Conservation (phyloP, 2,888 invertebrate genomes). For the Romanomermis culicivorax region DNA sequence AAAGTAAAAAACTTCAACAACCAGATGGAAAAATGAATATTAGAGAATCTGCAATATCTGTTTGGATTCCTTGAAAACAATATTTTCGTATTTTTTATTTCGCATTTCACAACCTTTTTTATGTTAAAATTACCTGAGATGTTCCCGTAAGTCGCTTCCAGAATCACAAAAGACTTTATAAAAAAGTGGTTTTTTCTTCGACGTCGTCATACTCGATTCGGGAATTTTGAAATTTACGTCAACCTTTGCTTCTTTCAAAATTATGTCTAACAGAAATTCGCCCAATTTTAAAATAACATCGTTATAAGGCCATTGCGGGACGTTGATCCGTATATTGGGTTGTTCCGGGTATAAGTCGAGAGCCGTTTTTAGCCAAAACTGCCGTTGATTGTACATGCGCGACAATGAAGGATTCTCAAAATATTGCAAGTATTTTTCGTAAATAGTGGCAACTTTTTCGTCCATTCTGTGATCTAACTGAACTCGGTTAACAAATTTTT, state of each 20-base stretch:
- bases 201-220: neutral
- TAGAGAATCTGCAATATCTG: too few relatives aligned
- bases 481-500: neutral
- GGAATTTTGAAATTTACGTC: neutral
- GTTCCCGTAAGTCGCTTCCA: neutral
- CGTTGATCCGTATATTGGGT: neutral
- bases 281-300: neutral
- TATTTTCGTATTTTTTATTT: too few relatives aligned
- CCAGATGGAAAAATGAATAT: too few relatives aligned
- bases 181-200: neutral
- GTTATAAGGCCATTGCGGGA: neutral
- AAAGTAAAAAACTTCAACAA: too few relatives aligned
- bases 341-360: neutral
- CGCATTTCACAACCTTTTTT: neutral
- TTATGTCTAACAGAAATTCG: neutral
- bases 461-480: neutral
- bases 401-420: neutral
- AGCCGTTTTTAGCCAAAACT: conserved; percentile 2
- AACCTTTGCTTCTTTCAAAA: neutral
- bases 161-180: neutral
- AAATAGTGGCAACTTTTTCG: neutral
- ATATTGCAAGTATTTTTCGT: neutral
- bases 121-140: neutral
- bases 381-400: neutral
- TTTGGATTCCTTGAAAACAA: too few relatives aligned